Evolutionary conservation across 1,140 invertebrate species (phyloP), one percentile per base, ranked within the genome.

Genomic region (Nasonia longicornis): DNA sequence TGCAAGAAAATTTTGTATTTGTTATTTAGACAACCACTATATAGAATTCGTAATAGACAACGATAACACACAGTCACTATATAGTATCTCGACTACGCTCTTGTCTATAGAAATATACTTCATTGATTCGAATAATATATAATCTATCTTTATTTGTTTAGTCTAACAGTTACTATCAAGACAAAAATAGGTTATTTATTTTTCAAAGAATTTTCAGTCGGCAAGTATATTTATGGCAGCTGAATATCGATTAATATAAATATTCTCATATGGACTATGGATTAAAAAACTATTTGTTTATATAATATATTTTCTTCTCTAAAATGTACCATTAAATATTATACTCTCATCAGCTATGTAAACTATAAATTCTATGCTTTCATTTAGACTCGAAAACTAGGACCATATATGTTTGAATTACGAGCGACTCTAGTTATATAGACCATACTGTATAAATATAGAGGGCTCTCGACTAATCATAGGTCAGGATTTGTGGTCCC

Each of bases 181-280:
- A 58, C 16, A 58, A n/a, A 58, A 58, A 58, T n/a, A 20, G n/a
- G 16, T 58, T 58, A 58, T 75, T 31, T 16, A 16, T 64, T 64
- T 38, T 16, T 74, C 2, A 29, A 31, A 58, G 29, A 38, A 63
- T 64, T 16, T 64, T 75, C 52, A 75, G 52, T 75, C 73, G 31
- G 20, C 52, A 63, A 20, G 52, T 20, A 63, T 20, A 35, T 22
- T 64, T 29, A 67, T 22, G 38, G 58, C 52, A 75, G 52, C 48
- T 64, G 35, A 31, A 75, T 58, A 67, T 58, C 20, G 52, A 35
- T 80, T 75, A 73, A 12, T 48, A n/a, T 48, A n/a, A 22, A 42
- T 12, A 16, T 48, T 52, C 38, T 29, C 4, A 11, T 2, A 26
- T 48, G 10, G 20, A n/a, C 20, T 58, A 58, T 42, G n/a, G 52